Evolutionary conservation across 37 sponge, comb jelly and placozoan species (phyloP).

Genomic region (Spongia lamella): DNA sequence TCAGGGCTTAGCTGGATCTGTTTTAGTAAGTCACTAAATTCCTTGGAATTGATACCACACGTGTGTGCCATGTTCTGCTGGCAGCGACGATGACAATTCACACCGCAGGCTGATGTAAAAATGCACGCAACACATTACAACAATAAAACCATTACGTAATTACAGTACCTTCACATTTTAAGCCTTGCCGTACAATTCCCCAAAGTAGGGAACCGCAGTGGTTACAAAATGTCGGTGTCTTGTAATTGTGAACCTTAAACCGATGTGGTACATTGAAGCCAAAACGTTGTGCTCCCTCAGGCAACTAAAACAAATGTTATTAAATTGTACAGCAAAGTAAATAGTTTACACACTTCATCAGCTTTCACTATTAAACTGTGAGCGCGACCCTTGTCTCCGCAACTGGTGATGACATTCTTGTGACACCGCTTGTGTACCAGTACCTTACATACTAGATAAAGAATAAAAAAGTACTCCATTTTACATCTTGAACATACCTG

Average conservation of each 20-base stretch:
- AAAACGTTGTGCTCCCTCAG: slow-evolving; percentile 58
- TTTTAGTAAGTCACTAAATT: slow-evolving; percentile 71
- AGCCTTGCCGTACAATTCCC: slow-evolving; percentile 87
- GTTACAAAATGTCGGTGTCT: slow-evolving; percentile 83
- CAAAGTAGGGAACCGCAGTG: slow-evolving; percentile 96
- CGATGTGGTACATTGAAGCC: slow-evolving; percentile 95
- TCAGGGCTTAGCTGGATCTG: slow-evolving; percentile 81
- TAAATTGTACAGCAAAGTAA: neutral
- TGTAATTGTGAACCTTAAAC: slow-evolving; percentile 90
- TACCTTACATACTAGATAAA: slow-evolving; percentile 71
- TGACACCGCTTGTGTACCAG: slow-evolving; percentile 98
- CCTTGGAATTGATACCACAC: slow-evolving; percentile 90
- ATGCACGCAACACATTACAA: no score
- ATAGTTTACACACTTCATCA: neutral
- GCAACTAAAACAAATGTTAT: neutral
- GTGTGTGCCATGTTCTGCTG: slow-evolving; percentile 79
- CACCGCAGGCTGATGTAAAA: slow-evolving; percentile 73
- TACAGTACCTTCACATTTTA: slow-evolving; percentile 77
- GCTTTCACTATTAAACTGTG: neutral
- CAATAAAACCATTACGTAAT: neutral
- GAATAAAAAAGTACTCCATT: neutral
- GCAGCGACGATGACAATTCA: slow-evolving; percentile 95
- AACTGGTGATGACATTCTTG: slow-evolving; percentile 70
- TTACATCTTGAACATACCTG: slow-evolving; percentile 53
- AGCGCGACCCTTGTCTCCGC: slow-evolving; percentile 11